Conservation (phyloP, 2,888 invertebrate species). For the Automeris io region DNA sequence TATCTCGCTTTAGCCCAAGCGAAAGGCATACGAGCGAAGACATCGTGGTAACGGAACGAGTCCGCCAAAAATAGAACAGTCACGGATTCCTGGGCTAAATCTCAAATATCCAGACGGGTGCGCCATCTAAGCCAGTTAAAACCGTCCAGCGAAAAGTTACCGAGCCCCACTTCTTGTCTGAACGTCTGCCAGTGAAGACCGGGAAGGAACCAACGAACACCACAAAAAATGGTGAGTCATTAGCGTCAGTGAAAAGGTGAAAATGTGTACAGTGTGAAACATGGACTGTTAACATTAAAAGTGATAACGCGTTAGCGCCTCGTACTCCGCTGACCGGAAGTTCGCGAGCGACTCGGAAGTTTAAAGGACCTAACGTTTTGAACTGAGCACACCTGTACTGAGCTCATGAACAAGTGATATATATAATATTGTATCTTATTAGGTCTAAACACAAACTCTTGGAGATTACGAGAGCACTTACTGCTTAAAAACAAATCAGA, state of each 20-base stretch:
- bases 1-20: slow-evolving; percentile 48
- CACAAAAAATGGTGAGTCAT: slow-evolving; percentile 82
- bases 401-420: slow-evolving; percentile 49
- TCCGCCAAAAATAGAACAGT: slow-evolving; percentile 73
- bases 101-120: slow-evolving; percentile 79
- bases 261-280: slow-evolving; percentile 62
- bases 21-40: slow-evolving; percentile 33
- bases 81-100: slow-evolving; percentile 78
- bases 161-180: slow-evolving; percentile 87
- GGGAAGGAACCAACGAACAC: slow-evolving; percentile 79
- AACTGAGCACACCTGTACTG: slow-evolving; percentile 48
- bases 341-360: slow-evolving; percentile 38
- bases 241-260: slow-evolving; percentile 66
- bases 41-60: slow-evolving; percentile 50
- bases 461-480: slow-evolving; percentile 44
- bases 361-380: slow-evolving; percentile 24
- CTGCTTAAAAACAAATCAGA: slow-evolving; percentile 30
- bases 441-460: slow-evolving; percentile 36
- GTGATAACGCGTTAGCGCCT: slow-evolving; percentile 47
- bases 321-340: slow-evolving; percentile 66
- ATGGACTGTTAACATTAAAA: slow-evolving; percentile 52
- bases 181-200: slow-evolving; percentile 85
- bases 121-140: slow-evolving; percentile 87
- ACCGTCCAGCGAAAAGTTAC: slow-evolving; percentile 81
- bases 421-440: slow-evolving; percentile 47